phyloP scores from a whole-genome alignment of 2,888 invertebrate species.

The Eupithecia vulgata region DNA sequence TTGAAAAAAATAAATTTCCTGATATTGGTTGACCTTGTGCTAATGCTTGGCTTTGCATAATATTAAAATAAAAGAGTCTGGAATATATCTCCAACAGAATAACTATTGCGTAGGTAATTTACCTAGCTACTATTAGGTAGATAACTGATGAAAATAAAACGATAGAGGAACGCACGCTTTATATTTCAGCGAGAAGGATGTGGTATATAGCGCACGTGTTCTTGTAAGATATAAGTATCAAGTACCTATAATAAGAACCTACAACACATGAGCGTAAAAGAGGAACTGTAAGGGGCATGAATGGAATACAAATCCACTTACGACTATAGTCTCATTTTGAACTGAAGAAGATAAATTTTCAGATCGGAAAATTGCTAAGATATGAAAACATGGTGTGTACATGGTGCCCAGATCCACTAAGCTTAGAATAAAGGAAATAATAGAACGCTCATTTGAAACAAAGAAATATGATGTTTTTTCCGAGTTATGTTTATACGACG shows the following conservation, averaged over 20 bases:
- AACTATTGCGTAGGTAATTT: background rate
- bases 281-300: background rate
- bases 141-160: conserved; percentile 10
- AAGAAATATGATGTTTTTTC: background rate
- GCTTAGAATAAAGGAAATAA: background rate
- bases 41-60: conserved; percentile 5
- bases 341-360: too few relatives aligned
- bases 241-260: background rate
- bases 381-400: background rate
- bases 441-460: background rate
- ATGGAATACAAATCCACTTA: background rate
- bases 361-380: background rate
- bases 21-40: conserved; percentile 11
- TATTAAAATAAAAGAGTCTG: conserved; percentile 16
- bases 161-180: conserved; percentile 1
- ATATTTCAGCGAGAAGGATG: conserved; percentile 9
- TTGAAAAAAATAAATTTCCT: background rate
- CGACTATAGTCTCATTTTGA: background rate
- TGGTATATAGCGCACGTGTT: conserved; percentile 11
- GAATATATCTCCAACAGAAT: background rate
- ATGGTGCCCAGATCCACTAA: background rate
- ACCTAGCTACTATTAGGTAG: background rate
- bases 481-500: background rate
- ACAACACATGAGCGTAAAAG: background rate
- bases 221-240: background rate